Conservation (phyloP, 2,797 vertebrate genomes). For the Melanotaenia pygmaea region DNA sequence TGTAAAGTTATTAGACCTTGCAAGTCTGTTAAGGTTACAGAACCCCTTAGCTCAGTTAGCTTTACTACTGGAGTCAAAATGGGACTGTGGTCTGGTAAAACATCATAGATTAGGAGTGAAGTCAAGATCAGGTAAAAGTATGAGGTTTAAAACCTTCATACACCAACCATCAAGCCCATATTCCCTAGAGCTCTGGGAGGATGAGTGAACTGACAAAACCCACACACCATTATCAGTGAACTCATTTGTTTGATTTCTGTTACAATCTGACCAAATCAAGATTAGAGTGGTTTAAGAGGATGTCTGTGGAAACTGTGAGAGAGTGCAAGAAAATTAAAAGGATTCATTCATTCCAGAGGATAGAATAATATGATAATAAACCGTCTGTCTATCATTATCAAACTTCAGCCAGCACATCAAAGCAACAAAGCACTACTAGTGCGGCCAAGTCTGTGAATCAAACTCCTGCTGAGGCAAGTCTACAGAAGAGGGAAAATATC, state of each 20-base stretch:
- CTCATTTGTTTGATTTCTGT: background rate
- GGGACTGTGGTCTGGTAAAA: no score
- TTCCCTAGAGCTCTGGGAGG: no score
- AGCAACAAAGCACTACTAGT: background rate
- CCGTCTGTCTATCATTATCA: background rate
- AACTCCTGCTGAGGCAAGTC: background rate
- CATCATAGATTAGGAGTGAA: background rate
- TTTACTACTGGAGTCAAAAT: background rate
- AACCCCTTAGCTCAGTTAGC: background rate
- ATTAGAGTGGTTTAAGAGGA: no score
- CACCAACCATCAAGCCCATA: no score
- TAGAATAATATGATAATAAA: background rate
- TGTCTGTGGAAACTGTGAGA: background rate
- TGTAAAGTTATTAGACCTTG: background rate
- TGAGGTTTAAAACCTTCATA: no score
- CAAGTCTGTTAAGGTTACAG: background rate
- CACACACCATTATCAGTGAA: background rate
- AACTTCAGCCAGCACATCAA: background rate
- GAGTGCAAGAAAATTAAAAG: background rate
- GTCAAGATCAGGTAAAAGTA: background rate
- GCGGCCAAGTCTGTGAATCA: background rate
- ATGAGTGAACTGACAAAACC: no score
- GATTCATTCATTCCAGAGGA: background rate
- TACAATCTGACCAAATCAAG: conserved; percentile 12
- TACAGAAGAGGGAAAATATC: background rate